These are phyloP conservation scores for Pecten maximus DNA, from an alignment of 2,888 invertebrate genomes.

Conservation along the genomic window DNA sequence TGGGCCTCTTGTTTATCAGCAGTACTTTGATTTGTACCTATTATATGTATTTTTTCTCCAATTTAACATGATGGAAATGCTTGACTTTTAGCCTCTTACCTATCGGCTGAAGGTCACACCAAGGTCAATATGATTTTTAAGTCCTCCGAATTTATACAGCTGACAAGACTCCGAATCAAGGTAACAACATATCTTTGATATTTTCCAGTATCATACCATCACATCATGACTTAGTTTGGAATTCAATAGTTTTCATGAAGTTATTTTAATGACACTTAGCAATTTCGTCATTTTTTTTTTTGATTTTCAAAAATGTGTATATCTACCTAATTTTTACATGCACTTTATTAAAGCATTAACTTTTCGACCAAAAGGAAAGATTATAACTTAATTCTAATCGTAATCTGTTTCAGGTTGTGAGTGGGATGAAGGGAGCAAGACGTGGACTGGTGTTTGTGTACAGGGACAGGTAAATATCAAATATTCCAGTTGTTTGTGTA, in stretches of 20 bases:
- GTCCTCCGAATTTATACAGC: slow-evolving; percentile 73
- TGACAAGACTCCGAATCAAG: slow-evolving; percentile 79
- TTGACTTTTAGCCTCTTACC: slow-evolving; percentile 67
- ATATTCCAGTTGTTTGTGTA: too few species aligned
- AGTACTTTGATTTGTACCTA: too few species aligned
- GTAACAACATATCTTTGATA: slow-evolving; percentile 54
- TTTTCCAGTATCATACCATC: background rate
- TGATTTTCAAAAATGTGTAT: too few species aligned
- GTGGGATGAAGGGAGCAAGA: slow-evolving; percentile 76
- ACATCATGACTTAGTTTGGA: background rate
- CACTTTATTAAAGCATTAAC: too few species aligned
- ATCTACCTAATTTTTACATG: too few species aligned
- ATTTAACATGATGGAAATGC: background rate
- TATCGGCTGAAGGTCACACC: slow-evolving; percentile 77
- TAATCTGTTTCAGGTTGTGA: slow-evolving; percentile 68
- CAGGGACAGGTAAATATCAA: slow-evolving; percentile 73
- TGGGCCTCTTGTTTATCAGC: too few species aligned
- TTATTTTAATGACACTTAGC: too few species aligned
- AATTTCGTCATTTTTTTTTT: too few species aligned
- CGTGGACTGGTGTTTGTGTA: slow-evolving; percentile 80
- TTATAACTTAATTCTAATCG: background rate
- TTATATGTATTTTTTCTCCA: background rate
- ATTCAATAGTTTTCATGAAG: background rate
- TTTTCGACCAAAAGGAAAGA: background rate
- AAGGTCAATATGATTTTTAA: slow-evolving; percentile 80